These are phyloP conservation scores for Chouioia cunea DNA, from an alignment of 2,888 invertebrate genomes.

Conservation along the genomic window DNA sequence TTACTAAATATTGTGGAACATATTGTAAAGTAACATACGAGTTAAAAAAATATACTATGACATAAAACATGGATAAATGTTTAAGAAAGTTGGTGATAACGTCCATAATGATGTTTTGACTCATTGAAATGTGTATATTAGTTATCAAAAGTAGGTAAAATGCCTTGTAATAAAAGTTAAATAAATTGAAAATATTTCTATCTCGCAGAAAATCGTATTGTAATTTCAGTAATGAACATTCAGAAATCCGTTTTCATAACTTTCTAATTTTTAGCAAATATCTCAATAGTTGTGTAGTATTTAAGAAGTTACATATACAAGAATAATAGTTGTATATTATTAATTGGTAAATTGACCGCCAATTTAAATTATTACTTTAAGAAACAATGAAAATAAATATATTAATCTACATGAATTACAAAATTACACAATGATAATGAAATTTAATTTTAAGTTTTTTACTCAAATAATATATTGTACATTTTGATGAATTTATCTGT, in stretches of 20 bases:
- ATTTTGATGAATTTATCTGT: neutral
- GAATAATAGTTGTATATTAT: slow-evolving; percentile 8
- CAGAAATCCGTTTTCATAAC: neutral
- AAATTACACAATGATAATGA: slow-evolving; percentile 4
- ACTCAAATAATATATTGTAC: neutral
- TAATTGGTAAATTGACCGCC: neutral
- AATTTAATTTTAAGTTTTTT: neutral
- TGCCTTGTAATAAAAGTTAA: too few species aligned
- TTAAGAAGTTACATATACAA: neutral
- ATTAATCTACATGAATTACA: neutral
- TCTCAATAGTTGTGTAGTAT: neutral
- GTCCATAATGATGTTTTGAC: too few species aligned
- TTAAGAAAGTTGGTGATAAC: too few species aligned
- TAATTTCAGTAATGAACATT: slow-evolving; percentile 5
- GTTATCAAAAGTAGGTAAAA: too few species aligned
- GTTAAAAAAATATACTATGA: too few species aligned
- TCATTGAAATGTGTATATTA: too few species aligned
- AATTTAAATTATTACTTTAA: neutral
- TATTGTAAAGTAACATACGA: too few species aligned
- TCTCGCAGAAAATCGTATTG: neutral
- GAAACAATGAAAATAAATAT: neutral
- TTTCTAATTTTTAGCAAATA: neutral
- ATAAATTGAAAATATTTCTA: too few species aligned
- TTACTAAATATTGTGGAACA: neutral
- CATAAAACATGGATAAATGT: too few species aligned